Percentiles rank a stretch among this genome's conserved stretches.
Evolutionary conservation across 2,888 invertebrate genomes (phyloP).

Genomic region (Oithona nana): DNA sequence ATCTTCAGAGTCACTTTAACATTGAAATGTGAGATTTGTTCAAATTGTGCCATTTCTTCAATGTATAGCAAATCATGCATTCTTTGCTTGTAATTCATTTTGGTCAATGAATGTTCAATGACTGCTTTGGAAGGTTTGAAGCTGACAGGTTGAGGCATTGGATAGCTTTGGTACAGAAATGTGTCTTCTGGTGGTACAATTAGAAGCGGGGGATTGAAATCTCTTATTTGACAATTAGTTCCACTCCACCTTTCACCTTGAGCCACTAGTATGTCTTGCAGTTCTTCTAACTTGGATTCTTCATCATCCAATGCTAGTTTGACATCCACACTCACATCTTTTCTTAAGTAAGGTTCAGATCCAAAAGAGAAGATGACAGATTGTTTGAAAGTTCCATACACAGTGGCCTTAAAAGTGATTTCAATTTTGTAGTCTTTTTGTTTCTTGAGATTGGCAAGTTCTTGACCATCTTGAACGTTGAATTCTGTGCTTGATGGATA

Average conservation of each 20-base stretch:
- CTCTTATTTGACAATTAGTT: constrained; percentile 35
- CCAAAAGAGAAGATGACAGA: constrained; percentile 56
- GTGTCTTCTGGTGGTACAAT: constrained; percentile 32
- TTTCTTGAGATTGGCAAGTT: no score
- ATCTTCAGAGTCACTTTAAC: constrained; percentile 42
- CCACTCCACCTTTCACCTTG: constrained; percentile 33
- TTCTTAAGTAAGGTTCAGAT: constrained; percentile 40
- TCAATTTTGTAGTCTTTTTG: constrained; percentile 32
- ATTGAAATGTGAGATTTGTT: constrained; percentile 45
- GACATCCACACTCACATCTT: constrained; percentile 51
- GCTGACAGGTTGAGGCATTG: constrained; percentile 43
- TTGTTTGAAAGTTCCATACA: constrained; percentile 59
- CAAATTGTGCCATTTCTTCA: constrained; percentile 54
- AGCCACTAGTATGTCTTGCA: not conserved
- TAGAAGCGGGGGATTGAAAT: constrained; percentile 24
- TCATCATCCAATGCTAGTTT: constrained; percentile 29
- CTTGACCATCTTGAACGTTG: constrained; percentile 13
- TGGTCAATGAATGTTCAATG: constrained; percentile 34
- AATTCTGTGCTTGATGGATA: not conserved
- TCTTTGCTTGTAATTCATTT: constrained; percentile 48
- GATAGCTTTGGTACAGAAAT: constrained; percentile 40
- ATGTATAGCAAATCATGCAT: constrained; percentile 54
- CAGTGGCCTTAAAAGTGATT: constrained; percentile 44
- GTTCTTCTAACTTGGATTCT: not conserved
- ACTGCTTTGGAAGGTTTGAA: constrained; percentile 48